Base-by-base conservation (phyloP, 2,113 vertebrate species). In the Aphyosemion australe region DNA sequence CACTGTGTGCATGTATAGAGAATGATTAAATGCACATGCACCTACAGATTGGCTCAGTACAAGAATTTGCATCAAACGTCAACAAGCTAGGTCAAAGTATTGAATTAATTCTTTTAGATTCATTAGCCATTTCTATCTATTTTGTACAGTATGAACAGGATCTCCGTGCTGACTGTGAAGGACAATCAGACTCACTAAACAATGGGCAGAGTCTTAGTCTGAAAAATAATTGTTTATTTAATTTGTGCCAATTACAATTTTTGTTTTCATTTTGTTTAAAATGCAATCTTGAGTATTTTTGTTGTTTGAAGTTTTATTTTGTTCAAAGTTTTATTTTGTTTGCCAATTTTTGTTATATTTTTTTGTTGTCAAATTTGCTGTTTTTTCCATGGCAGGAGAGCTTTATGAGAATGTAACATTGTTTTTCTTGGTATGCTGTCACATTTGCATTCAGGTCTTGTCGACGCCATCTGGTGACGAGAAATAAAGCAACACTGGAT, bases 281-380 rank as follows among this genome's bases (percentile, higher is more conserved):
- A 93, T 90, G 88, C 90, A 90, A 92, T 87, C 84, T 79, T 88
- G 81, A 91, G 76, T 90, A 84, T 88, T 57, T 63, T 84, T 82
- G n/a, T n/a, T n/a, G n/a, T n/a, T n/a, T n/a, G n/a, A n/a, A n/a
- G n/a, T n/a, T n/a, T n/a, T n/a, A n/a, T 87, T 5, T 47, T 55
- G 52, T 69, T 77, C 70, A 83, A 83, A 78, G 79, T 87, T 88
- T 87, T 76, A 82, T 89, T 86, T 80, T 79, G 63, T 83, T 90
- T 32, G 73, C 84, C 80, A 84, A 82, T 76, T 49, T 87, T 85
- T 7, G 82, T 91, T 47, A 18, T 47, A n/a, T n/a, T 47, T 6
- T 92, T 93, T 93, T 92, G 92, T 93, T 92, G 89, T 92, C 90
- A 89, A 76, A 84, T 80, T 92, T 91, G 88, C 88, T 92, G 90